Evolutionary conservation across 2,113 vertebrate species (phyloP), one percentile per base, ranked within the genome.

Genomic region (Carassius carassius): DNA sequence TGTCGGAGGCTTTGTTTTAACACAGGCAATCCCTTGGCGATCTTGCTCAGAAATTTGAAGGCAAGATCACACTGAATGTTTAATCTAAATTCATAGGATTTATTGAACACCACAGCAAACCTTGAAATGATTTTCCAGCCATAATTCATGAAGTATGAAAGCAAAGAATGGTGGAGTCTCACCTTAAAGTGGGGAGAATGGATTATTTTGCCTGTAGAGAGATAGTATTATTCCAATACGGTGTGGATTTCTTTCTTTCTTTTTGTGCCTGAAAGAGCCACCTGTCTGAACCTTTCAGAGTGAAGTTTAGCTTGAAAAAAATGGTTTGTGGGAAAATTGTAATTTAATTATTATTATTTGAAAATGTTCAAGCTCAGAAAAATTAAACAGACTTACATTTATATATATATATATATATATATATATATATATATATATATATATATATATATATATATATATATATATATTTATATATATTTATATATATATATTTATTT

Each of bases 81-180:
- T 86, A 67, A 88, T 88, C 86, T 82, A 86, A 86, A 84, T 86
- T 77, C 82, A 82, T 82, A 56, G 82, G 70, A 86, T 88, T 88
- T 86, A 86, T 84, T 81, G 82, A 86, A 86, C 62, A 54, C 72
- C 25, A 58, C 82, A 75, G 83, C 63, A 86, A 82, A 82, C 85
- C 82, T 78, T 83, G 65, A 88, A 84, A 72, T 35, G 32, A 84
- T 86, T 88, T 85, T 86, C 78, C 62, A 74, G 86, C 29, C 83
- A 67, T 85, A 81, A 84, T 82, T 87, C 84, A 87, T 87, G 62
- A 74, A 84, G 88, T 65, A 47, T 89, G 63, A 81, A 87, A 81
- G 77, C 77, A 82, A 49, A 87, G 76, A 87, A 83, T 65, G 56
- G 44, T 25, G 58, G 54, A 80, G 67, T 23, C 63, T 77, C 25